phyloP scores from a whole-genome alignment of 2,888 invertebrate species.

The Acheta domesticus region DNA sequence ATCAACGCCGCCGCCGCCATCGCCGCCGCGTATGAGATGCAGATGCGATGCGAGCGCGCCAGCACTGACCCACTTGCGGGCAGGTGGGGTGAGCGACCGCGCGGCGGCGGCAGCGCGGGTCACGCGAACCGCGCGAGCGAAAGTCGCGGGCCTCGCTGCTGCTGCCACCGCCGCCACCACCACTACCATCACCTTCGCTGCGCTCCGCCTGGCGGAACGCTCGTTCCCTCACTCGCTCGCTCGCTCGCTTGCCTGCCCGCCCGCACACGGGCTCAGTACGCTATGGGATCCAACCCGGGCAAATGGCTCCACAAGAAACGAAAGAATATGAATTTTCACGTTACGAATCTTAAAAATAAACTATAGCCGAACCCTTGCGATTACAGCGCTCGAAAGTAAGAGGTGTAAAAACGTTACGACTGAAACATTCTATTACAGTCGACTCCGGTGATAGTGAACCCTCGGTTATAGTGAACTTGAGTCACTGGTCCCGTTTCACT shows the following conservation, averaged over 20 bases:
- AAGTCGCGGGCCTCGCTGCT: slow-evolving; percentile 1
- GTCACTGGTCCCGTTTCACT: too few species aligned
- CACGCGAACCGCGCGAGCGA: background rate
- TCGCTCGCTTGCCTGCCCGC: too few species aligned
- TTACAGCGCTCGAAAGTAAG: too few species aligned
- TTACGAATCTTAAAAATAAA: too few species aligned
- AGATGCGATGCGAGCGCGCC: slow-evolving; percentile 18
- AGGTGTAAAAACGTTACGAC: too few species aligned
- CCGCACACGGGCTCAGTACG: background rate
- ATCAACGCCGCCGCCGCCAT: background rate
- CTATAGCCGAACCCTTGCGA: too few species aligned
- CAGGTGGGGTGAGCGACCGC: slow-evolving; percentile 29
- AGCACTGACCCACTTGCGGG: slow-evolving; percentile 30
- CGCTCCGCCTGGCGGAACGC: background rate
- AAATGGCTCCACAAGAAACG: too few species aligned
- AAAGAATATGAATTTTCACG: too few species aligned
- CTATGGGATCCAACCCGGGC: too few species aligned
- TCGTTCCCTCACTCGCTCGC: background rate
- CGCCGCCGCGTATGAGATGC: background rate
- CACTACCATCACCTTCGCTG: background rate
- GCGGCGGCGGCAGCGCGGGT: background rate
- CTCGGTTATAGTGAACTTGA: too few species aligned
- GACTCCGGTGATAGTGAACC: too few species aligned
- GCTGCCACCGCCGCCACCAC: background rate
- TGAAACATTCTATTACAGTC: too few species aligned